Conservation (phyloP, 1,140 invertebrate genomes). For the Halotydeus destructor region DNA sequence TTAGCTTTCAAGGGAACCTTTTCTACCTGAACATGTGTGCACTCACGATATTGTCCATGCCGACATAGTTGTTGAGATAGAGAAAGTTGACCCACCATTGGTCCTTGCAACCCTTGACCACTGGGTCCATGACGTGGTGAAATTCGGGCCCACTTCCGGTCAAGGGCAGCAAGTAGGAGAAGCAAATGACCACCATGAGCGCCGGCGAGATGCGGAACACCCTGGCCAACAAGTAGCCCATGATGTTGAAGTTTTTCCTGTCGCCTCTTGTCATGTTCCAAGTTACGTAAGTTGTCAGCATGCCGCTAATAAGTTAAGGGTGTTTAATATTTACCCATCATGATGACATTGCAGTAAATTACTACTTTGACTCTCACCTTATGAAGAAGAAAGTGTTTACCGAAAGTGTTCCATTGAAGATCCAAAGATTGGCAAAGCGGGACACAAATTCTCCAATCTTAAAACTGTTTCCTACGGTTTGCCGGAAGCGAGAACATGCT, state of each 20-base stretch:
- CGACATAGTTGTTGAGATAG: slow-evolving; percentile 14
- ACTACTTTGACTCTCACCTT: no score
- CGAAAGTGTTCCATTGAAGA: slow-evolving; percentile 6
- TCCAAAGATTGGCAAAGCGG: not conserved
- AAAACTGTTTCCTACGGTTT: slow-evolving; percentile 3
- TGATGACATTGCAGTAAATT: no score
- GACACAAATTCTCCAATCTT: not conserved
- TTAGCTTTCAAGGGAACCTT: not conserved
- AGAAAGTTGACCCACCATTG: slow-evolving; percentile 19
- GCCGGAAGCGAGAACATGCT: not conserved
- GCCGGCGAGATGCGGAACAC: slow-evolving; percentile 13
- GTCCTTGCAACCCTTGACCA: slow-evolving; percentile 12
- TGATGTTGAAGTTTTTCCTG: slow-evolving; percentile 1
- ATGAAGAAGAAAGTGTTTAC: slow-evolving; percentile 13
- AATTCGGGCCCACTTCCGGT: slow-evolving; percentile 14
- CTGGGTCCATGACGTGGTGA: slow-evolving; percentile 8
- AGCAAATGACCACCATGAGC: slow-evolving; percentile 10
- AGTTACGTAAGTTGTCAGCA: slow-evolving; percentile 10
- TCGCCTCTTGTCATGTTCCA: slow-evolving; percentile 10
- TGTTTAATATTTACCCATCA: no score
- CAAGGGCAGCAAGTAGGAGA: slow-evolving; percentile 9
- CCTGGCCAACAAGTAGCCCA: slow-evolving; percentile 8
- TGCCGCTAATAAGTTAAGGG: slow-evolving; percentile 7
- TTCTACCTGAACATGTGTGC: not conserved
- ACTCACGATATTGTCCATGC: slow-evolving; percentile 11